Base-by-base conservation (phyloP, 2,797 vertebrate species). In the Otolemur crassicaudatus region DNA sequence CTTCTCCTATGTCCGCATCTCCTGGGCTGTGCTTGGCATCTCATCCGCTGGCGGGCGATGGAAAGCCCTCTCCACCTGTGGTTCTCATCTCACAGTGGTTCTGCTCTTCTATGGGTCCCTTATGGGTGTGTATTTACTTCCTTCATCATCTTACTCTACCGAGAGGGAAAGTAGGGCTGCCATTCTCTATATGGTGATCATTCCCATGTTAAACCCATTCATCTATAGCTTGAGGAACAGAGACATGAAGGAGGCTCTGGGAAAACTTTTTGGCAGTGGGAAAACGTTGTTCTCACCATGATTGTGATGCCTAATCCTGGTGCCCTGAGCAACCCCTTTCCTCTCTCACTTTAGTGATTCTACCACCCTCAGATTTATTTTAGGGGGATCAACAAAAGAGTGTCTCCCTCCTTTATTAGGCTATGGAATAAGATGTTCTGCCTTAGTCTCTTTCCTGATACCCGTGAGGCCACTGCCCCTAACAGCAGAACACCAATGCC, bases 121-220 rank as follows among this genome's bases (percentile, higher is more conserved):
- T 3, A 92, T 96, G 94, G 94, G 95, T 77, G 92, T 96, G 34
- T 97, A 97, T 90, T 92, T 97, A 92, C 87, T 85, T 85, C 94
- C 96, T 56, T 67, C 94, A 37, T 95, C 95, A 40, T 34, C 43
- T 43, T 67, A 95, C 16, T 93, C 92, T 27, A 17, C 27, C 5
- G 94, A 95, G 37, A 94, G 81, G 40, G 94, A 94, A 56, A 97
- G 84, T 7, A 90, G 76, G 58, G 92, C 94, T 81, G 81, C 97
- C 13, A 9, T 97, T 72, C 96, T 97, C 75, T 97, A 97, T 3
- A 93, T 85, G 65, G 85, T 97, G 23, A 67, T 97, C 29, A 97
- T 93, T 22, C 95, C 97, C 46, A 97, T 96, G 97, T 27, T 97
- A 37, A 97, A 97, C 12, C 96, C 95, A 56, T 96, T 97, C 91